phyloP scores from a whole-genome alignment of 2,888 invertebrate species.

The Norana najaformis region DNA sequence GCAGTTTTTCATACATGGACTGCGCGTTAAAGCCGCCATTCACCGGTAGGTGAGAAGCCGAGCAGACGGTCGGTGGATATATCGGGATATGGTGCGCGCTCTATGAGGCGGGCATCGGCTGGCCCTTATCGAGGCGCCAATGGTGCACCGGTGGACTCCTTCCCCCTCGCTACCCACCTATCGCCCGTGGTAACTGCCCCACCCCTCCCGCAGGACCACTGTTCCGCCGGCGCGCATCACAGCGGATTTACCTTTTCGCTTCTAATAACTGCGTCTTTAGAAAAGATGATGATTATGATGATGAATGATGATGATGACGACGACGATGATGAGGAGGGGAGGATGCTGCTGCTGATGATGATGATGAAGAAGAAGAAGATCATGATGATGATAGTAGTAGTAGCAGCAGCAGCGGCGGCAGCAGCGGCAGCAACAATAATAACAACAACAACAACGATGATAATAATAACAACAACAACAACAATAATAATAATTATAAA shows the following conservation, averaged over 20 bases:
- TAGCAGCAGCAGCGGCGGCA: too few relatives aligned
- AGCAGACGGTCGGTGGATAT: not conserved
- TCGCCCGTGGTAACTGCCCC: not conserved
- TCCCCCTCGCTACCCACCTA: not conserved
- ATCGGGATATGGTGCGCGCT: not conserved
- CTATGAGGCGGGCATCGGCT: not conserved
- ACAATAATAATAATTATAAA: too few relatives aligned
- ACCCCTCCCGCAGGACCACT: not conserved
- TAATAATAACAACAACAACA: too few relatives aligned
- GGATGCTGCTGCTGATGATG: too few relatives aligned
- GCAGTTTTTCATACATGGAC: not conserved
- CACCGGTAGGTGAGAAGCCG: not conserved
- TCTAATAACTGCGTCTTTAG: slow-evolving; percentile 1
- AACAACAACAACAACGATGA: too few relatives aligned
- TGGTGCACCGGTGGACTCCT: not conserved
- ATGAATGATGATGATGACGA: too few relatives aligned
- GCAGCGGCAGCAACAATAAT: too few relatives aligned
- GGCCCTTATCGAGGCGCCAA: not conserved
- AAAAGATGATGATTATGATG: not conserved
- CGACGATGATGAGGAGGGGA: too few relatives aligned
- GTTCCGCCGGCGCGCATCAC: not conserved
- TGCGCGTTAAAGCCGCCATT: not conserved
- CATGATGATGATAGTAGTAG: too few relatives aligned
- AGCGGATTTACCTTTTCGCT: not conserved
- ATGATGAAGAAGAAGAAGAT: too few relatives aligned